Evolutionary conservation across 2,113 vertebrate species (phyloP), one percentile per base, ranked within the genome.

Genomic region (Setophaga petechia): DNA sequence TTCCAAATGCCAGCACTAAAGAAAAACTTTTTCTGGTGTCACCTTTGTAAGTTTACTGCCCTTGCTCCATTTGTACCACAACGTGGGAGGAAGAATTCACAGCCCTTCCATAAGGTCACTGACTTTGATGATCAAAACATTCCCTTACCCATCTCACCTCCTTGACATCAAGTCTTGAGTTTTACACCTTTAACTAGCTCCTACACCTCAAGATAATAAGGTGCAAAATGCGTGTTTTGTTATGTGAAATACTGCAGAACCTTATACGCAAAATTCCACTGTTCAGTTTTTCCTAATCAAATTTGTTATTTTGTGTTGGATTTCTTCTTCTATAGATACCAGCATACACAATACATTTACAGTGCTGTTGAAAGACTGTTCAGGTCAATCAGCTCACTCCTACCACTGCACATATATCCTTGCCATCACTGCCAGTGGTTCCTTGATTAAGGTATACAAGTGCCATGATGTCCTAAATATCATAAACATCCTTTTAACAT

Each of bases 61-160:
- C 84, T 91, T 93, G 84, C 52, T 77, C 79, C 72, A 80, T 77
- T 84, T 95, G 72, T 59, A 62, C 19, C 1, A 6, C 73, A 88
- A 62, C 0, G n/a, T 91, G 49, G n/a, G 85, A 86, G 72, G 75
- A 90, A 76, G 23, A n/a, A 30, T 86, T 90, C 55, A 39, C 85
- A 80, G 59, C 33, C 74, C 71, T 83, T 69, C 59, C 54, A 54
- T 74, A 90, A 93, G 63, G 83, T 86, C 79, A 90, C 6, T 33
- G 37, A 61, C 83, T 92, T 58, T 80, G 92, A 90, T 44, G 54
- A 93, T 92, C 72, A 83, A 88, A 83, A 16, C 33, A 58, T 86
- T 86, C 58, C 55, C 63, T 33, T 83, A 89, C 27, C 20, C 57
- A 47, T 78, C 23, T 63, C 77, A 82, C 52, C 23, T 78, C 49